These are phyloP conservation scores for Leptoteleia sp. DNA, from an alignment of 1,140 invertebrate species.

Conservation along the genomic window DNA sequence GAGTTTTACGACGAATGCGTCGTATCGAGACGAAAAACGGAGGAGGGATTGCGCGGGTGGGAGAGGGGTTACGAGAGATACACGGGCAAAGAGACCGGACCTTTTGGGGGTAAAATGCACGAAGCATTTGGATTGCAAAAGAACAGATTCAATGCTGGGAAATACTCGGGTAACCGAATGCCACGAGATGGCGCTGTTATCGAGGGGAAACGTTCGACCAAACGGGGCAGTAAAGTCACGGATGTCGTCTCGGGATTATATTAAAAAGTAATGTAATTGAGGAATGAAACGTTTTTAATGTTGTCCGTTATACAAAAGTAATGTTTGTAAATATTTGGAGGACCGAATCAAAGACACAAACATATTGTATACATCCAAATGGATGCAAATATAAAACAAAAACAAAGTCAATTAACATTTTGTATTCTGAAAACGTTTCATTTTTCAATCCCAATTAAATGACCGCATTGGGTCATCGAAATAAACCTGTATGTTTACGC, in stretches of 20 bases:
- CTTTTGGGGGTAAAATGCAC: slow-evolving; percentile 64
- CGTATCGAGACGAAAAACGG: slow-evolving; percentile 11
- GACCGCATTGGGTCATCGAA: too few species aligned
- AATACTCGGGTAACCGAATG: slow-evolving; percentile 75
- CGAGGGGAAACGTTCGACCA: slow-evolving; percentile 63
- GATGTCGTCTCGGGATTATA: slow-evolving; percentile 78
- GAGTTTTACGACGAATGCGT: slow-evolving; percentile 72
- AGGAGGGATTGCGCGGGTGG: slow-evolving; percentile 38
- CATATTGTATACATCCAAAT: too few species aligned
- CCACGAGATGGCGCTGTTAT: slow-evolving; percentile 60
- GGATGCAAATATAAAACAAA: too few species aligned
- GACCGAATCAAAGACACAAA: too few species aligned
- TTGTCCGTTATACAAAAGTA: too few species aligned
- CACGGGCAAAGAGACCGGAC: not conserved
- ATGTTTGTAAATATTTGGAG: too few species aligned
- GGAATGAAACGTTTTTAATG: too few species aligned
- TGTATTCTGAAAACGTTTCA: too few species aligned
- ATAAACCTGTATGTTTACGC: too few species aligned
- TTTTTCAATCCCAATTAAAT: too few species aligned
- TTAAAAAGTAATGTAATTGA: slow-evolving; percentile 24
- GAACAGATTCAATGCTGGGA: slow-evolving; percentile 77
- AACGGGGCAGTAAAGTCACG: slow-evolving; percentile 78
- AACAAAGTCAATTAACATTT: too few species aligned
- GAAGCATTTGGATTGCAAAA: slow-evolving; percentile 77
- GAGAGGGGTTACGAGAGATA: slow-evolving; percentile 29